Evolutionary conservation across 2,888 invertebrate species (phyloP), one percentile per base, ranked within the genome.

Genomic region (Parnassius glacialis): DNA sequence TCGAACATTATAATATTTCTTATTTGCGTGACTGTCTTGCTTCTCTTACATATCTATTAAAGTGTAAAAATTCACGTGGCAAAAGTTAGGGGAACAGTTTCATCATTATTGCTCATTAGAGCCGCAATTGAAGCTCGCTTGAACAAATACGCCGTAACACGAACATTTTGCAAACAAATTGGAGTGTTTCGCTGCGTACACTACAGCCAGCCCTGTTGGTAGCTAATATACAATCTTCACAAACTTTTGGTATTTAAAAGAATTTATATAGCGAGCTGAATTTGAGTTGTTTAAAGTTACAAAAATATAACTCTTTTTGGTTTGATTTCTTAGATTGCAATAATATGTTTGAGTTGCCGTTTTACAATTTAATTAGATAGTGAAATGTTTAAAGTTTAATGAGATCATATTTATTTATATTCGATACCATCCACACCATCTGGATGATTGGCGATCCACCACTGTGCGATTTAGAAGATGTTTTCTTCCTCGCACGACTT

Each of bases 41-140:
- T 10, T 47, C 56, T 34, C 48, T 52, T 63, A 25, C 42, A 50
- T 59, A 60, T 64, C 63, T 64, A 59, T 64, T 64, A 64, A 64
- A 52, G 51, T 34, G 68, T 56, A 59, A 63, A 64, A 63, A 63
- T 58, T 57, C 60, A 59, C 48, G 47, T 25, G 57, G 63, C 20
- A 64, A 60, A 64, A 64, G 63, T 64, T 64, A 53, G 57, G 67
- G 71, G 71, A 75, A 67, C 80, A 75, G 79, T 83, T 85, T 75
- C 85, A 80, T 85, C 83, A 84, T 87, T 85, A 87, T 83, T 87
- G 85, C 85, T 87, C 83, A 87, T 87, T 87, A 86, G 78, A 79
- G 75, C 76, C 84, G 85, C 88, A 87, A 86, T 87, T 72, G 84
- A 87, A 71, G 73, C 78, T 82, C 84, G 86, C 83, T 83, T 71